phyloP scores from a whole-genome alignment of 2,797 vertebrate genomes.

The Phoeniculus purpureus region DNA sequence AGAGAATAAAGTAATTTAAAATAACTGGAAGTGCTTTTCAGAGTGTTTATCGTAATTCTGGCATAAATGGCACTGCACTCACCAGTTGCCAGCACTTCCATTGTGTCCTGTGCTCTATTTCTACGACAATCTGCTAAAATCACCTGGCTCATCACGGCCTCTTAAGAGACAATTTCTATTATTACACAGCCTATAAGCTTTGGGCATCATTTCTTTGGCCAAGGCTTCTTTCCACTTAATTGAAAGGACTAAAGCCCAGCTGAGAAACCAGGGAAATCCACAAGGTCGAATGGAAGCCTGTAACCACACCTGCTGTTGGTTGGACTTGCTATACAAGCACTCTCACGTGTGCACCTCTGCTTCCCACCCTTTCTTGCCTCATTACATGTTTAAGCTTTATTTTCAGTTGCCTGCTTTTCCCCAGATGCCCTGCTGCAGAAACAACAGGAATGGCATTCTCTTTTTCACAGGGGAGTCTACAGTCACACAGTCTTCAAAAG shows the following conservation, averaged over 20 bases:
- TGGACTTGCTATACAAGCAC: neutral
- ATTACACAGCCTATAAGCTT: neutral
- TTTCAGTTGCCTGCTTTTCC: neutral
- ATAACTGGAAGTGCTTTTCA: conserved; percentile 32
- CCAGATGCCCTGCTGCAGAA: neutral
- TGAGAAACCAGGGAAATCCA: neutral
- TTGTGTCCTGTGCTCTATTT: neutral
- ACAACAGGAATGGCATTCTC: neutral
- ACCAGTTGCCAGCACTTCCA: neutral
- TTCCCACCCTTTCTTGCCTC: neutral
- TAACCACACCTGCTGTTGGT: neutral
- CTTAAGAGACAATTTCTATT: neutral
- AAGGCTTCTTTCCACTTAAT: neutral
- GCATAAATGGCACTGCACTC: neutral
- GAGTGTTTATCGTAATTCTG: neutral
- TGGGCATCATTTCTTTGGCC: neutral
- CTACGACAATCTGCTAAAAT: neutral
- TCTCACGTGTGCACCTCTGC: neutral
- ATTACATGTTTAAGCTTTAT: neutral
- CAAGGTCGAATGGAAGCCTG: neutral
- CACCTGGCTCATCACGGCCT: neutral
- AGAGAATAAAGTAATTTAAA: conserved; percentile 39
- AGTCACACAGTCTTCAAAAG: neutral
- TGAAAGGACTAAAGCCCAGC: neutral
- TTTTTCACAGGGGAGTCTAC: neutral